Evolutionary conservation across 1,140 invertebrate genomes (phyloP).

Genomic region (Macrosteles quadrilineatus): DNA sequence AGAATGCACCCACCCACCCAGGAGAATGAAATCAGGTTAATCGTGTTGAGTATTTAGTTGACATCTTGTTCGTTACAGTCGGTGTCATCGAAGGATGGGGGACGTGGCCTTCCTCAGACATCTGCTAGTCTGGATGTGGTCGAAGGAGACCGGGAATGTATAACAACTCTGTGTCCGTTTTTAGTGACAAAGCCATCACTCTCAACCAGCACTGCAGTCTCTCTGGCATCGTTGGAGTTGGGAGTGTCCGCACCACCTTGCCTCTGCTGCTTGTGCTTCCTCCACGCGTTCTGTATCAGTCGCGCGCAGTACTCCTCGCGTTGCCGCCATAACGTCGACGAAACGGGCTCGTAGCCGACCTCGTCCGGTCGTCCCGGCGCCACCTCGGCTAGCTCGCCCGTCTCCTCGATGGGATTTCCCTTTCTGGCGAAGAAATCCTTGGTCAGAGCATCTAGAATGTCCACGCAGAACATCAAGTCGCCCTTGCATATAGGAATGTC

Average conservation of each 20-base stretch:
- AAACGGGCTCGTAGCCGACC: slow-evolving; percentile 88
- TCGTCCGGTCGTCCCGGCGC: slow-evolving; percentile 73
- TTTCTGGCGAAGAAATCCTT: slow-evolving; percentile 97
- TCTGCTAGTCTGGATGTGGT: slow-evolving; percentile 76
- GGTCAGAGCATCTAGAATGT: slow-evolving; percentile 94
- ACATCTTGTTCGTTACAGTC: slow-evolving; percentile 16
- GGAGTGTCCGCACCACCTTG: slow-evolving; percentile 49
- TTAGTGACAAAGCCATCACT: slow-evolving; percentile 79
- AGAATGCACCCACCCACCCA: too few relatives aligned
- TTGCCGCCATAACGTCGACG: slow-evolving; percentile 91
- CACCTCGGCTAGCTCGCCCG: slow-evolving; percentile 77
- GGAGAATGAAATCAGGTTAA: too few relatives aligned
- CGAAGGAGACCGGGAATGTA: slow-evolving; percentile 81
- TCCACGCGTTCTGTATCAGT: slow-evolving; percentile 93
- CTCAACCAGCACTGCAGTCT: slow-evolving; percentile 79
- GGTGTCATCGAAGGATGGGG: slow-evolving; percentile 47
- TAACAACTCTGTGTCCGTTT: slow-evolving; percentile 86
- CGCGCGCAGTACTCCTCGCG: slow-evolving; percentile 94
- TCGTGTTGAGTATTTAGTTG: not conserved
- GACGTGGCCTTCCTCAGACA: slow-evolving; percentile 70
- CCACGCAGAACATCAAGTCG: slow-evolving; percentile 95
- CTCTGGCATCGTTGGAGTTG: slow-evolving; percentile 54
- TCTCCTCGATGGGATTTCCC: slow-evolving; percentile 88
- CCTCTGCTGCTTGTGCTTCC: slow-evolving; percentile 76
- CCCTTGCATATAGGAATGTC: slow-evolving; percentile 98